Evolutionary conservation across 2,888 invertebrate genomes (phyloP).

Genomic region (Chymomyza amoena): DNA sequence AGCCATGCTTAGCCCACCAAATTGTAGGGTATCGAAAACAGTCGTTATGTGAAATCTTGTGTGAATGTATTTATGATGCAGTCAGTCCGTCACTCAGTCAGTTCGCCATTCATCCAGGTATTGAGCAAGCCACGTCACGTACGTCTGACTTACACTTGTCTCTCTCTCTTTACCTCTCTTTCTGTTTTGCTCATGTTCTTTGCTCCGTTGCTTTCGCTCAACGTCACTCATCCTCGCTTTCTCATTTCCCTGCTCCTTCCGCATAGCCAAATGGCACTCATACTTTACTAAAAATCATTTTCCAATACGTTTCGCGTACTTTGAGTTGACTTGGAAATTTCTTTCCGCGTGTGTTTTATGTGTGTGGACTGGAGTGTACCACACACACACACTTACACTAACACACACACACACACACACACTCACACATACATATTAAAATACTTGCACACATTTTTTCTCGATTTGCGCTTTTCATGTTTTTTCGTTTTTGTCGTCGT

Average conservation of each 20-base stretch:
- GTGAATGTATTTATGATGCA: constrained; percentile 4
- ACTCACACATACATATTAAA: not conserved
- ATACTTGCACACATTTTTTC: constrained; percentile 10
- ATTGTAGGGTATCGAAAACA: not conserved
- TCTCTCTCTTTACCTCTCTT: not conserved
- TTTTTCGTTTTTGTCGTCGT: not conserved
- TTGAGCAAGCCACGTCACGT: not conserved
- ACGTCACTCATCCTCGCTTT: not conserved
- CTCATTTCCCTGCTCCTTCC: not conserved
- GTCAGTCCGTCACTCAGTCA: not conserved
- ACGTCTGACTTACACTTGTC: not conserved
- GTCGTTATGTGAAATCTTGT: constrained; percentile 7
- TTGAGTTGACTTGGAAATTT: constrained; percentile 12
- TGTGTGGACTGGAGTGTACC: not conserved
- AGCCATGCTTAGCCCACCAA: not conserved
- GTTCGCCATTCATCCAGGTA: not conserved
- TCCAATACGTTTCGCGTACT: constrained; percentile 13
- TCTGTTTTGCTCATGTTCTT: not conserved
- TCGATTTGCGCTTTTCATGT: constrained; percentile 20
- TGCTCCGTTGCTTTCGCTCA: not conserved
- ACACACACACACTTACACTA: no score
- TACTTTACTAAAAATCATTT: constrained; percentile 7
- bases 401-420: not conserved
- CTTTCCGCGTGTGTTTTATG: constrained; percentile 20
- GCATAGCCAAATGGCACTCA: not conserved